Evolutionary conservation across 2,888 invertebrate genomes (phyloP).

Genomic region (Lasioglossum pauxillum): DNA sequence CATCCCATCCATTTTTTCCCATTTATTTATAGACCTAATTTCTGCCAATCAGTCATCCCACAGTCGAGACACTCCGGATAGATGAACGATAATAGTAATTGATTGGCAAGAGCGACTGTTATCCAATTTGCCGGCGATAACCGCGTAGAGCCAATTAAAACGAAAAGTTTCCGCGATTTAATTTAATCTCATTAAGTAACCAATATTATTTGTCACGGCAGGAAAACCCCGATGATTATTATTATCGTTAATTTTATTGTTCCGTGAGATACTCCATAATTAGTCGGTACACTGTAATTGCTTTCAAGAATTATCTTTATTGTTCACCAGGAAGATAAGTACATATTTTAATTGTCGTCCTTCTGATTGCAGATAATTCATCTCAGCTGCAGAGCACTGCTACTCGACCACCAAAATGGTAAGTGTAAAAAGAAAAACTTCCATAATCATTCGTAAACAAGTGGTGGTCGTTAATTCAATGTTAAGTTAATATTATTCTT

Average conservation of each 20-base stretch:
- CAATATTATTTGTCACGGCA: neutral
- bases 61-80: neutral
- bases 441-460: neutral
- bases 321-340: neutral
- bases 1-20: neutral
- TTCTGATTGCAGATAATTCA: conserved; percentile 51
- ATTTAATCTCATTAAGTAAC: neutral
- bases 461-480: neutral
- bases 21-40: conserved; percentile 1
- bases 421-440: conserved; percentile 15
- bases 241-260: neutral
- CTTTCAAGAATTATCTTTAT: neutral
- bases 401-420: conserved; percentile 54
- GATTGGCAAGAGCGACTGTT: neutral
- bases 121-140: neutral
- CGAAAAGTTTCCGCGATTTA: neutral
- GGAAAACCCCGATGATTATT: neutral
- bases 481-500: conserved; percentile 39
- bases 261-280: neutral
- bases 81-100: neutral
- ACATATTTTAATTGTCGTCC: neutral
- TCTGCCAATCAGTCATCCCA: neutral
- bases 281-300: neutral
- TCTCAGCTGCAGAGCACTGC: conserved; percentile 4
- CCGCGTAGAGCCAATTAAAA: neutral